Conservation (phyloP, 2,113 vertebrate species). For the Rhinoptilus africanus region DNA sequence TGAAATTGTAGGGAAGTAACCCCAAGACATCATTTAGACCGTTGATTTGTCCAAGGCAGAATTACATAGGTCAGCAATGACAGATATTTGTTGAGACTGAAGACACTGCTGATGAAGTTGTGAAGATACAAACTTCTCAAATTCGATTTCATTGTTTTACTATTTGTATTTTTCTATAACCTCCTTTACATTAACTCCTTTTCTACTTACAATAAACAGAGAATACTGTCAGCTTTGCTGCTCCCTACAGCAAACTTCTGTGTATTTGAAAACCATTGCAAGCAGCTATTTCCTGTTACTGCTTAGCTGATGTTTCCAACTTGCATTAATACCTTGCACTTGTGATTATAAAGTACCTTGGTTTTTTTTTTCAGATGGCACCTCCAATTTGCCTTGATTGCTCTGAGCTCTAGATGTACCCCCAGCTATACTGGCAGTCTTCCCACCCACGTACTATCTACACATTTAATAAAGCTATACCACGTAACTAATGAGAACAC, state of each 20-base stretch:
- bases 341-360: neutral
- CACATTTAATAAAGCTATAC: neutral
- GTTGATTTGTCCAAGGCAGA: neutral
- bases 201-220: neutral
- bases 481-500: neutral
- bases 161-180: neutral
- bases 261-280: neutral
- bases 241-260: neutral
- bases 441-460: neutral
- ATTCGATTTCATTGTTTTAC: neutral
- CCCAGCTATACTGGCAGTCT: neutral
- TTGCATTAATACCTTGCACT: neutral
- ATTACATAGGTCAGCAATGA: neutral
- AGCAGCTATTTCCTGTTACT: neutral
- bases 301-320: neutral
- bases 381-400: neutral
- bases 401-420: neutral
- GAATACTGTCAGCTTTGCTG: neutral
- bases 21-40: neutral
- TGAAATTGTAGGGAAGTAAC: neutral
- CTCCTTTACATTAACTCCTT: neutral
- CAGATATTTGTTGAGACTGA: neutral
- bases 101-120: neutral
- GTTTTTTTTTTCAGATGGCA: neutral
- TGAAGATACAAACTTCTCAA: neutral